These are phyloP conservation scores for Lasioglossum oenotherae DNA, from an alignment of 2,888 invertebrate species.

Conservation along the genomic window DNA sequence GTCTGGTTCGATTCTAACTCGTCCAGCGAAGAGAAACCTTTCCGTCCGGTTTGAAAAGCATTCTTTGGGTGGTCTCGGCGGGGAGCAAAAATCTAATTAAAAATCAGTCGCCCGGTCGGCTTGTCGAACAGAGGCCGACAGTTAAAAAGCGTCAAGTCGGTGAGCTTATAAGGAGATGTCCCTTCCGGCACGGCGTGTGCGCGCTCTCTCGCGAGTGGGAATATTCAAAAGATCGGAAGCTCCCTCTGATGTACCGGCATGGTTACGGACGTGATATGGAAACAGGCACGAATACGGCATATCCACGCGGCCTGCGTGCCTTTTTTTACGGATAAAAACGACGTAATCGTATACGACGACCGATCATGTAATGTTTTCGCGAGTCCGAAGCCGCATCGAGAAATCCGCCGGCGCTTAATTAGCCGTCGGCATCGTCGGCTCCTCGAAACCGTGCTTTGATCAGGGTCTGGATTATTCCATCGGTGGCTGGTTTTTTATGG, in stretches of 20 bases:
- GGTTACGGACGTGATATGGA: constrained; percentile 66
- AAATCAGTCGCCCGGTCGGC: constrained; percentile 33
- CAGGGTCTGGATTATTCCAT: constrained; percentile 66
- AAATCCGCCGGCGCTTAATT: constrained; percentile 71
- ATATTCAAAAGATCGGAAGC: constrained; percentile 75
- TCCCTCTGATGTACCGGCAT: constrained; percentile 74
- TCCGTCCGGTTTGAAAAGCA: neutral
- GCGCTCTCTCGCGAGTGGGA: constrained; percentile 42
- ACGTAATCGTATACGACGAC: constrained; percentile 76
- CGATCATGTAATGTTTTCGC: constrained; percentile 75
- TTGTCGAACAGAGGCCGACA: constrained; percentile 13
- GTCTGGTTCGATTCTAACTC: neutral
- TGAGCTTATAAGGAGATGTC: constrained; percentile 62
- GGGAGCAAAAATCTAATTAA: constrained; percentile 57
- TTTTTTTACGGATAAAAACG: constrained; percentile 71
- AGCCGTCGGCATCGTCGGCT: constrained; percentile 67
- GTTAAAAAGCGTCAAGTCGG: constrained; percentile 47
- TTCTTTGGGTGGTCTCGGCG: neutral
- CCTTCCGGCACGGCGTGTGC: constrained; percentile 48
- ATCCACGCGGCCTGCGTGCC: constrained; percentile 29
- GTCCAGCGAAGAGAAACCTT: constrained; percentile 3
- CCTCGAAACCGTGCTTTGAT: constrained; percentile 69
- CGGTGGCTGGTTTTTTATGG: constrained; percentile 41
- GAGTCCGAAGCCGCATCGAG: constrained; percentile 67
- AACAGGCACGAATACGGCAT: constrained; percentile 62